Evolutionary conservation across 2,797 vertebrate species (phyloP), one percentile per base, ranked within the genome.

Genomic region (Thalassophryne amazonica): DNA sequence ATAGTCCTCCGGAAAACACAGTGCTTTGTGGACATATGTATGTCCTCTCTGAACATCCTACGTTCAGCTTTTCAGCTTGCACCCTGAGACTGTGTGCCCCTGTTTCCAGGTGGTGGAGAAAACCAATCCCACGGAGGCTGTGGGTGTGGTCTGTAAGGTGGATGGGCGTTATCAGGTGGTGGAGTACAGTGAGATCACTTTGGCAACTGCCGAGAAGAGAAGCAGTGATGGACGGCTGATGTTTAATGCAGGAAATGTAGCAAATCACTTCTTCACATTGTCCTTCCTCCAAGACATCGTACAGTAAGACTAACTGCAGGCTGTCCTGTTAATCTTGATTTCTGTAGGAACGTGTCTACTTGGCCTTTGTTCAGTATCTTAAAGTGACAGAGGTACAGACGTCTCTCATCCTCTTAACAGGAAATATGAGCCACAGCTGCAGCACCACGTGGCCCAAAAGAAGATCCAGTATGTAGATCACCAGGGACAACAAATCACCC

Each of bases 371-470:
- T n/a, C n/a, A n/a, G n/a, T n/a, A n/a, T n/a, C n/a, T n/a, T n/a
- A n/a, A n/a, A n/a, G n/a, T n/a, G n/a, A n/a, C n/a, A n/a, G n/a
- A n/a, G n/a, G n/a, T n/a, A n/a, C n/a, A n/a, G n/a, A n/a, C n/a
- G n/a, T n/a, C n/a, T n/a, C n/a, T n/a, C 15, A n/a, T n/a, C 48
- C 11, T 59, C 1, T 38, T 30, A 23, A 40, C 71, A 99, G 97
- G 81, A 91, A 89, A 55, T 86, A 93, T 0, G 97, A 98, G 52
- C 95, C 97, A 0, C 88, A 85, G 63, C 85, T 99, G 73, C 94
- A 94, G 89, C 95, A 98, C 84, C 97, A 99, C 0, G 92, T 99
- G 68, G 97, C 97, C 3, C 93, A 92, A 83, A 99, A 99, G 92
- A 99, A 98, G 91, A 96, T 99, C 57, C 93, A 95, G 0, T 90